A percentile compares a stretch with the other conserved stretches of the same genome.
Conservation (phyloP, 2,797 vertebrate genomes). For the Sebastolobus alascanus region DNA sequence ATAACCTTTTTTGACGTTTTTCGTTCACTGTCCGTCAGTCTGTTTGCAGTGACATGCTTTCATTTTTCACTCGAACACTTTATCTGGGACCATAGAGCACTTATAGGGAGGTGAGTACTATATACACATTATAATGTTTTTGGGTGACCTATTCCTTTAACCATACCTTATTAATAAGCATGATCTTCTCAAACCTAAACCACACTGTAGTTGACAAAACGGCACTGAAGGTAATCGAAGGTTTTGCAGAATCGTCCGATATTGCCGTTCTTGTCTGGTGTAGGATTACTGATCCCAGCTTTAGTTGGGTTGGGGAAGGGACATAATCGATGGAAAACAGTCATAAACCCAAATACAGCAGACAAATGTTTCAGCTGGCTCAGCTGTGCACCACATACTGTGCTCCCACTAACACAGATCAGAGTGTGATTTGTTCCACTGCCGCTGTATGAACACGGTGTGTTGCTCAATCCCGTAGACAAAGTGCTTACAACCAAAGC, state of each 20-base stretch:
- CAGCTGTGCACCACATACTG: slow-evolving; percentile 28
- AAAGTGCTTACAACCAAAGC: slow-evolving; percentile 56
- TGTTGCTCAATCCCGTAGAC: slow-evolving; percentile 49
- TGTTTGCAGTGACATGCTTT: too few relatives aligned
- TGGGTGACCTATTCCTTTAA: background rate
- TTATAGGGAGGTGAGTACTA: background rate
- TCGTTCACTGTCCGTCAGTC: too few relatives aligned
- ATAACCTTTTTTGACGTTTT: too few relatives aligned
- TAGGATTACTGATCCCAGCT: background rate
- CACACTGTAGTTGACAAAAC: background rate
- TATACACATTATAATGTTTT: background rate
- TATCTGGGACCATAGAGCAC: too few relatives aligned
- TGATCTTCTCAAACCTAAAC: background rate
- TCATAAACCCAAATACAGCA: background rate
- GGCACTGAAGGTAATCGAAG: background rate
- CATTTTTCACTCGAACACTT: too few relatives aligned
- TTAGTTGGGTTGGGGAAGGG: background rate
- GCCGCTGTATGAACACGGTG: slow-evolving; percentile 13
- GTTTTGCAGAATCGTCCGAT: background rate
- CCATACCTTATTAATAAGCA: background rate
- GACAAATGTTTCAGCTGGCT: background rate
- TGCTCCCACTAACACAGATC: slow-evolving; percentile 42
- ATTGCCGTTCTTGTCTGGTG: background rate
- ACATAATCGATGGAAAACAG: background rate
- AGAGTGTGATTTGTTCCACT: slow-evolving; percentile 35